Conservation (phyloP, 1,140 invertebrate genomes). For the Drosophila arawakana region DNA sequence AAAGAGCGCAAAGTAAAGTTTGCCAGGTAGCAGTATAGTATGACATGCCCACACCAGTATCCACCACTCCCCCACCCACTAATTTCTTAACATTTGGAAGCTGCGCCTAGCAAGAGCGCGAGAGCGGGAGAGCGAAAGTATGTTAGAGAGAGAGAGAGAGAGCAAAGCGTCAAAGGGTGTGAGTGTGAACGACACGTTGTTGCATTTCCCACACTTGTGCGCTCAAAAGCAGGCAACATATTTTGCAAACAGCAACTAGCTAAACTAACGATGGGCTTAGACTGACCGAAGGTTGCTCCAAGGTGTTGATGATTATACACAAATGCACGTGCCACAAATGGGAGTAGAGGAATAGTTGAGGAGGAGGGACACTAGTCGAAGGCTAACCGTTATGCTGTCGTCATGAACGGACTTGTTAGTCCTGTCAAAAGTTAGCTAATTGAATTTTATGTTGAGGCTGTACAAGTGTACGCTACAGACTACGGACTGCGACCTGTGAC, state of each 20-base stretch:
- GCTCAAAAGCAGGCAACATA: conserved; percentile 60
- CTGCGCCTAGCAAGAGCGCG: conserved; percentile 35
- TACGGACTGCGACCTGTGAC: background rate
- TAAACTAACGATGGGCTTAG: conserved; percentile 32
- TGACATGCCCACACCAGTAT: background rate
- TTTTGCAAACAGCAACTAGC: conserved; percentile 26
- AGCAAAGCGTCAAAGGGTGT: conserved; percentile 37
- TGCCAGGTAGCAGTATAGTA: conserved; percentile 22
- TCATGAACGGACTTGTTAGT: conserved; percentile 31
- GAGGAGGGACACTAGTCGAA: conserved; percentile 27
- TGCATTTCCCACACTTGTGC: conserved; percentile 63
- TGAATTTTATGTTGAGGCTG: conserved; percentile 60
- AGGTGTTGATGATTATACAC: conserved; percentile 58
- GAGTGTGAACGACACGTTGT: conserved; percentile 75
- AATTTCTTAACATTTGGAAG: conserved; percentile 48
- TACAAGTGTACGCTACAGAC: conserved; percentile 35
- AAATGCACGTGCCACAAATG: conserved; percentile 55
- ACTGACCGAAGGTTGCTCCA: conserved; percentile 61
- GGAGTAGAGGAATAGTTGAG: background rate
- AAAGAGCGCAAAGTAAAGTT: conserved; percentile 59
- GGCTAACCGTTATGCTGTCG: conserved; percentile 54
- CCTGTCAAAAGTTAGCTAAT: conserved; percentile 67
- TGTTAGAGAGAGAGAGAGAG: background rate
- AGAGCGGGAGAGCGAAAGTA: background rate
- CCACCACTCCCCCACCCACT: background rate